Base-by-base conservation (phyloP, 2,888 invertebrate genomes). In the Ennomos quercinarius region DNA sequence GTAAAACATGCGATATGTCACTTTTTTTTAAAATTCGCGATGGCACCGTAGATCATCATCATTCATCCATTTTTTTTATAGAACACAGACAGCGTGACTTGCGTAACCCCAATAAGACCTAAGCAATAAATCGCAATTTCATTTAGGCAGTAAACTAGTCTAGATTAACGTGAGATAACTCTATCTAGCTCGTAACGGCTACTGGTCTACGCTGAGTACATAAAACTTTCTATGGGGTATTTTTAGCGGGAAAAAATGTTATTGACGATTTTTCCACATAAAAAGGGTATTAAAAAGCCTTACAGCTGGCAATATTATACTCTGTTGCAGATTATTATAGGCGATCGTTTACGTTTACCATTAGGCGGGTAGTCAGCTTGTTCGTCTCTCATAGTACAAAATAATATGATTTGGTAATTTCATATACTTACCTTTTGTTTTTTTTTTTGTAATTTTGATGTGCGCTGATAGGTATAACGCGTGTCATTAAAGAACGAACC, bases 61-160 rank as follows among this genome's bases (percentile, higher is more conserved):
- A 51, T 51, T 51, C n/a, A 37, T 27, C 49, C 9, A 12, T 27
- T 35, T 51, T 49, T 41, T 41, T 27, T 35, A 38, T 44, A 35
- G 40, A 46, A 35, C 11, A 11, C 37, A 11, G 27, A 11, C 37
- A 11, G 27, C 12, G 40, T 49, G 53, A 60, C 60, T 51, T 43
- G 51, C 44, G 51, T 50, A 42, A 45, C 45, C 52, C n/a, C 10
- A 55, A 55, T 60, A 51, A 55, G 37, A 12, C 2, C 12, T 40
- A 11, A 13, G 54, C 35, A 47, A 56, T 54, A 62, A 56, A 58
- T 64, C 55, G 58, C 66, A 63, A 66, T 66, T 65, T 66, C 59
- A 62, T 61, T 60, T 57, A 49, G 64, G 61, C 60, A 63, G 66
- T 72, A 71, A 72, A 70, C 67, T 64, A 65, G 63, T 49, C 44